Evolutionary conservation across 2,888 invertebrate genomes (phyloP), one percentile per base, ranked within the genome.

Genomic region (Adelphocoris suturalis): DNA sequence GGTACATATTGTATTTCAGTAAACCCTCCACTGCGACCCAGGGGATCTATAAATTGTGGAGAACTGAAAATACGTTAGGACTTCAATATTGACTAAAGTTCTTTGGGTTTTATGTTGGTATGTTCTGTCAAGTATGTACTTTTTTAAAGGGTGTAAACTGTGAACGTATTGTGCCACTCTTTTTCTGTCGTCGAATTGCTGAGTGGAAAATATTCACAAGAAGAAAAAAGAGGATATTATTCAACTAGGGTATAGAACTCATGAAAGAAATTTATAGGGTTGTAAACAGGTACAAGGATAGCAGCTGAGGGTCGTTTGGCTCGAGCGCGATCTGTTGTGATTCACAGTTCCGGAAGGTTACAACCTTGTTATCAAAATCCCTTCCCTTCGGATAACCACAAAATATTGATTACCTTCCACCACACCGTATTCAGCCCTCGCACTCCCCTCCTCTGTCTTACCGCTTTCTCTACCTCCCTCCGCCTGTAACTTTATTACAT

Each of bases 261-360:
- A 68, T 68, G 68, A 68, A 68, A 68, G 23, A 68, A 68, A 68
- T 68, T 68, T 68, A 68, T 68, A 23, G 68, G 68, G 68, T 68
- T 68, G 68, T 68, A 68, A 68, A 68, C 68, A 68, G 68, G 68
- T 68, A 68, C 68, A 68, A 23, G 68, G 68, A 68, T 68, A 23
- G 37, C 37, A 37, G 68, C 68, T 68, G 27, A 68, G 68, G 68
- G 68, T 68, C 68, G 68, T 68, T 68, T 23, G 68, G 68, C 68
- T 23, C 68, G 23, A 19, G 68, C 68, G 23, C 68, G 68, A 68
- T 68, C 68, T 68, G 68, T 68, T 68, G 68, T 68, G 68, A 68
- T 68, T 68, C 68, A 68, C 68, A 68, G 68, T 68, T 23, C 68
- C 27, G 68, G 68, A 68, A 68, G 68, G 68, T 68, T 68, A 68